phyloP scores from a whole-genome alignment of 2,888 invertebrate genomes.

The Pycnomerus fuliginosus region DNA sequence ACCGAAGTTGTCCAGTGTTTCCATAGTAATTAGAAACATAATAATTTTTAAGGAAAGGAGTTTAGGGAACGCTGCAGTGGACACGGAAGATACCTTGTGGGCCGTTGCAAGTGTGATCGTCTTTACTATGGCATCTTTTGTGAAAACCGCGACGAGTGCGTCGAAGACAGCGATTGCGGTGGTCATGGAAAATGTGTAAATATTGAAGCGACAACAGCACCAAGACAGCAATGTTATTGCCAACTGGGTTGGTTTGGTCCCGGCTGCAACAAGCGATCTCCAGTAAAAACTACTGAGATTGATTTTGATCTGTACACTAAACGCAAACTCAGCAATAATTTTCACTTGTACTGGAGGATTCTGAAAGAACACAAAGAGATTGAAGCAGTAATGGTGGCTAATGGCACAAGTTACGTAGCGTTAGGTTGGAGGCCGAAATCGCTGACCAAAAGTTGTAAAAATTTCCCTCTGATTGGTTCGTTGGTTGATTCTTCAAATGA shows the following conservation, averaged over 20 bases:
- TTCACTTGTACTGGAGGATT: slow-evolving; percentile 82
- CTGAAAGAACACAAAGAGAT: slow-evolving; percentile 81
- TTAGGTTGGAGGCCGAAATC: slow-evolving; percentile 89
- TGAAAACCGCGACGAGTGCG: slow-evolving; percentile 87
- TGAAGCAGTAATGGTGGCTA: slow-evolving; percentile 84
- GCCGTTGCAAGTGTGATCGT: slow-evolving; percentile 78
- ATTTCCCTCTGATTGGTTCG: slow-evolving; percentile 68
- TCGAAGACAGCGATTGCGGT: slow-evolving; percentile 82
- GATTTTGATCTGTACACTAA: slow-evolving; percentile 71
- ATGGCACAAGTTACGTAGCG: slow-evolving; percentile 83
- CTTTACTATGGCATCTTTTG: slow-evolving; percentile 80
- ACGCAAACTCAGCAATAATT: slow-evolving; percentile 70
- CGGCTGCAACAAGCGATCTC: slow-evolving; percentile 79
- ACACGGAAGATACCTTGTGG: slow-evolving; percentile 76
- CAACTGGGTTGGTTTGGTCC: slow-evolving; percentile 85
- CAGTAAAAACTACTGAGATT: slow-evolving; percentile 70
- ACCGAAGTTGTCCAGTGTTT: too few species aligned
- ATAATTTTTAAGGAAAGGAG: slow-evolving; percentile 63
- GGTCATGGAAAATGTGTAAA: slow-evolving; percentile 83
- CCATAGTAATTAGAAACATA: too few species aligned
- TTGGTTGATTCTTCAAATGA: slow-evolving; percentile 33
- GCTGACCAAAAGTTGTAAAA: slow-evolving; percentile 73
- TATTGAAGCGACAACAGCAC: slow-evolving; percentile 76
- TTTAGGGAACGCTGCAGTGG: slow-evolving; percentile 84
- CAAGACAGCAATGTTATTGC: slow-evolving; percentile 86